Percentiles rank a stretch among this genome's conserved stretches.
Evolutionary conservation across 2,888 invertebrate genomes (phyloP).

Genomic region (Onchidella celtica): DNA sequence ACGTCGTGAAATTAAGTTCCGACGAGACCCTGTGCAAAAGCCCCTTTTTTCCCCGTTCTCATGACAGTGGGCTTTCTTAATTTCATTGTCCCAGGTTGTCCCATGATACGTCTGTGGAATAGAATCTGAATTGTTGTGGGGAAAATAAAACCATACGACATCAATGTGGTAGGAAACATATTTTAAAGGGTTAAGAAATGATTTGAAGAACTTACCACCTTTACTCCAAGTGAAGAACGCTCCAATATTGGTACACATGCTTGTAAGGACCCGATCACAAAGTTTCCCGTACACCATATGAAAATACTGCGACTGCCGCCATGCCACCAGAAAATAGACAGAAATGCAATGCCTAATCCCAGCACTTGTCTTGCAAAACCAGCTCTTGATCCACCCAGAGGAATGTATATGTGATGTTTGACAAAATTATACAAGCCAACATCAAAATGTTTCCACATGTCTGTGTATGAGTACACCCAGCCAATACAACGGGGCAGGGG

Average conservation of each 20-base stretch:
- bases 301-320: constrained; percentile 89
- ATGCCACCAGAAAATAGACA: constrained; percentile 95
- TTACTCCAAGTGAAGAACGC: background rate
- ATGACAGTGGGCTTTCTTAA: too few relatives aligned
- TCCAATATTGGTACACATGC: constrained; percentile 5
- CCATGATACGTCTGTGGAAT: too few relatives aligned
- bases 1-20: too few relatives aligned
- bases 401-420: constrained; percentile 91
- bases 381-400: constrained; percentile 82
- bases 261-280: constrained; percentile 83
- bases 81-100: too few relatives aligned
- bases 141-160: too few relatives aligned
- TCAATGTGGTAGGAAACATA: too few relatives aligned
- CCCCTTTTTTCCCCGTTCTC: too few relatives aligned
- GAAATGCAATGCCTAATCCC: constrained; percentile 89
- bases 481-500: constrained; percentile 93
- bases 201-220: constrained; percentile 31
- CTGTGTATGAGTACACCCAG: constrained; percentile 94
- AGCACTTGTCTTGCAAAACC: constrained; percentile 81
- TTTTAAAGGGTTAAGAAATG: too few relatives aligned
- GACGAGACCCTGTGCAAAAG: background rate
- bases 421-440: constrained; percentile 94
- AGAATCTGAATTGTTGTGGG: too few relatives aligned
- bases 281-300: constrained; percentile 94
- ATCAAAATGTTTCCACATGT: constrained; percentile 98